Percentiles rank a stretch among this genome's conserved stretches.
These are phyloP conservation scores for Picathartes gymnocephalus DNA, from an alignment of 2,113 vertebrate species.

Conservation along the genomic window DNA sequence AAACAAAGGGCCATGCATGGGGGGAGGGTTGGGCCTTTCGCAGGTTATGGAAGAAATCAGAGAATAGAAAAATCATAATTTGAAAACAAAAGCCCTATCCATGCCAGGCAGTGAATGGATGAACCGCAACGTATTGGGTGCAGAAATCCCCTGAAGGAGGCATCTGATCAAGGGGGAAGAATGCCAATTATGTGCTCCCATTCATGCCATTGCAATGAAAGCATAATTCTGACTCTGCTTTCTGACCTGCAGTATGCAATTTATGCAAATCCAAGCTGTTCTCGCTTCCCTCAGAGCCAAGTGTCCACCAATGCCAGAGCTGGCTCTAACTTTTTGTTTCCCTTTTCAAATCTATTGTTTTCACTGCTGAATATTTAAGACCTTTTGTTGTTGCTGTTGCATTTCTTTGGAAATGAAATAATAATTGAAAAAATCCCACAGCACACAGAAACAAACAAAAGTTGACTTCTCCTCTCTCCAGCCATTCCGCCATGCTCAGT, in stretches of 20 bases:
- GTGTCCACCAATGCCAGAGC: conserved; percentile 34
- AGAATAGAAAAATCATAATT: conserved; percentile 36
- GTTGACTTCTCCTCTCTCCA: neutral
- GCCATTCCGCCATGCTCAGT: neutral
- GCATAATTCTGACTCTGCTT: conserved; percentile 43
- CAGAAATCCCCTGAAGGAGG: conserved; percentile 43
- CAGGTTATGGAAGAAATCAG: conserved; percentile 34
- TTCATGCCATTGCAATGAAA: conserved; percentile 46
- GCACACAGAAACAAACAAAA: neutral
- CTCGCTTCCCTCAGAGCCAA: conserved; percentile 39
- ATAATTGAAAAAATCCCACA: conserved; percentile 10
- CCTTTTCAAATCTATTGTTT: conserved; percentile 54
- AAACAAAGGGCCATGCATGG: neutral
- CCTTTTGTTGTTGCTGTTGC: neutral
- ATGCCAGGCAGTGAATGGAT: conserved; percentile 44
- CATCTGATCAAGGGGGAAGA: conserved; percentile 44
- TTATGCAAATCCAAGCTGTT: conserved; percentile 61
- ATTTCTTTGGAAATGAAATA: conserved; percentile 2
- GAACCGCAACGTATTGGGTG: neutral
- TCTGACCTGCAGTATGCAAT: conserved; percentile 33
- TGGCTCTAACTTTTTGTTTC: conserved; percentile 33
- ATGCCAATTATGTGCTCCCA: conserved; percentile 52
- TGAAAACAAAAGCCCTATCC: conserved; percentile 54
- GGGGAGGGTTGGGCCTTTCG: neutral
- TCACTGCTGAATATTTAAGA: conserved; percentile 48